These are phyloP conservation scores for Ypsolopha scabrella DNA, from an alignment of 2,888 invertebrate species.

Conservation along the genomic window DNA sequence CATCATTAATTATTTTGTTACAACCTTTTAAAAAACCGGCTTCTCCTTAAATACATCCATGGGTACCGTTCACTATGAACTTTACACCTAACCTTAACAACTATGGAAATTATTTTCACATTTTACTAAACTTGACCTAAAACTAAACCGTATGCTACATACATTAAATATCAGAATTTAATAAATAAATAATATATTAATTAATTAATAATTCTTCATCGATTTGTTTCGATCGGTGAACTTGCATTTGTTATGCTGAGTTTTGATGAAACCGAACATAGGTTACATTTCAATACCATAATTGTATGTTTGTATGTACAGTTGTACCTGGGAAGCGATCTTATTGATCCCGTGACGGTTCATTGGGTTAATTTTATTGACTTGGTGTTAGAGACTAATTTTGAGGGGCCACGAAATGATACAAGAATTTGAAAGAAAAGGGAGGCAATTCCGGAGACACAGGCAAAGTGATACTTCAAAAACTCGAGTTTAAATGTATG, in stretches of 20 bases:
- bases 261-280: too few species aligned
- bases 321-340: too few species aligned
- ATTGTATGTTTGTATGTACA: too few species aligned
- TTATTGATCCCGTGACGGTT: too few species aligned
- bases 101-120: constrained; percentile 57
- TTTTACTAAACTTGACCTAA: constrained; percentile 29
- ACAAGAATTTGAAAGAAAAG: too few species aligned
- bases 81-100: constrained; percentile 25
- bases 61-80: constrained; percentile 8
- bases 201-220: background rate
- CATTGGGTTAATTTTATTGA: too few species aligned
- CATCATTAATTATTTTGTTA: constrained; percentile 3
- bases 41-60: background rate
- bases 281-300: too few species aligned
- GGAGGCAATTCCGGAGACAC: too few species aligned
- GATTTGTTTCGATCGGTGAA: background rate
- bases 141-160: constrained; percentile 23
- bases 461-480: too few species aligned
- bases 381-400: too few species aligned
- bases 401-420: too few species aligned
- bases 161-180: constrained; percentile 49
- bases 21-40: background rate
- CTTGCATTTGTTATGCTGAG: background rate
- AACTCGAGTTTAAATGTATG: too few species aligned
- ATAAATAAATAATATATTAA: constrained; percentile 58